Evolutionary conservation across 2,888 invertebrate species (phyloP).

Genomic region (Limnephilus lunatus): DNA sequence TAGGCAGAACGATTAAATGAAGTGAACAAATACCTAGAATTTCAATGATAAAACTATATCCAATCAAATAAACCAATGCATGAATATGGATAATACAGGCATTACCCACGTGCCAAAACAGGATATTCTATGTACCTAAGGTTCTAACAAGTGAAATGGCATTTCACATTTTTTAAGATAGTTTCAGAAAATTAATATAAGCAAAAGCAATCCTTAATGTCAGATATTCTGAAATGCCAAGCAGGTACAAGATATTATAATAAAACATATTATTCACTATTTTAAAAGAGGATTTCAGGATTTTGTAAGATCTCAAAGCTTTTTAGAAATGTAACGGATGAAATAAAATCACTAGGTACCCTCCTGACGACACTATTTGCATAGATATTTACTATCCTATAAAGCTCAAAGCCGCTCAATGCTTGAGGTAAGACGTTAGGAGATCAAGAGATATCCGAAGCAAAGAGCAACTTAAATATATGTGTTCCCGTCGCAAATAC

Average conservation of each 20-base stretch:
- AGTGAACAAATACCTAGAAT: not conserved
- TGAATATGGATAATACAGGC: not conserved
- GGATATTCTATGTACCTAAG: not conserved
- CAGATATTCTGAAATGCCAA: no score
- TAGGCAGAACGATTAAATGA: not conserved
- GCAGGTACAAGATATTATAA: no score
- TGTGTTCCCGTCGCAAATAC: not conserved
- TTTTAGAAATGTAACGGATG: not conserved
- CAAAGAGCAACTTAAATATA: not conserved
- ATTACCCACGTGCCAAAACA: not conserved
- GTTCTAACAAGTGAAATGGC: not conserved
- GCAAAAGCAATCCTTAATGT: no score
- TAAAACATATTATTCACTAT: no score
- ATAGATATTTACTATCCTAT: not conserved
- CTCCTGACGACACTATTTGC: not conserved
- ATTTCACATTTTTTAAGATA: no score
- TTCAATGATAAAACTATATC: no score
- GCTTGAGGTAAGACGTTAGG: not conserved
- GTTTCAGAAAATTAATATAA: no score
- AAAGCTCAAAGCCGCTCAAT: not conserved
- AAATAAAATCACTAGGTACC: not conserved
- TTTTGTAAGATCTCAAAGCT: not conserved
- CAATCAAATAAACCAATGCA: not conserved
- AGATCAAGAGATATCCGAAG: not conserved
- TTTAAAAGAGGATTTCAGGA: not conserved